Evolutionary conservation across 2,113 vertebrate species (phyloP).

Genomic region (Kryptolebias marmoratus): DNA sequence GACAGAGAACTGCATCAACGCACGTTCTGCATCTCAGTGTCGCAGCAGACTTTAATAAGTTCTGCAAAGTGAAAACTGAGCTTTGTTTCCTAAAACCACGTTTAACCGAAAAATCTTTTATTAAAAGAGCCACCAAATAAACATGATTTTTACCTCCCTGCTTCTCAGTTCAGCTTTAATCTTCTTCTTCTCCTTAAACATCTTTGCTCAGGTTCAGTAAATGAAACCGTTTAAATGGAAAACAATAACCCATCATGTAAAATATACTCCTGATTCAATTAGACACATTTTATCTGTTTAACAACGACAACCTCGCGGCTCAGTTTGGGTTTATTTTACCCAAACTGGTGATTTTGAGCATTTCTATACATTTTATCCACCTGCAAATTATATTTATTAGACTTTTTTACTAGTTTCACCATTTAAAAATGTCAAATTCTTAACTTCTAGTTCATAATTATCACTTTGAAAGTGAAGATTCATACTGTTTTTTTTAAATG

Average conservation of each 20-base stretch:
- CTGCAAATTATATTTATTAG: too few species aligned
- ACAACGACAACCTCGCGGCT: neutral
- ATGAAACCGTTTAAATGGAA: conserved; percentile 1
- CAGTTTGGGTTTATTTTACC: conserved; percentile 5
- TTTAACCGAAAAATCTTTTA: conserved; percentile 15
- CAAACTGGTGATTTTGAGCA: neutral
- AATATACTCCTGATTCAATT: neutral
- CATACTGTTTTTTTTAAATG: too few species aligned
- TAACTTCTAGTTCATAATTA: too few species aligned
- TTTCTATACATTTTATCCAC: neutral
- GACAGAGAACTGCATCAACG: neutral
- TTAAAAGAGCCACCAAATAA: neutral
- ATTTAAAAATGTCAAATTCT: too few species aligned
- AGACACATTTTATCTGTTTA: neutral
- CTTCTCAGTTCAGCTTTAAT: conserved; percentile 5
- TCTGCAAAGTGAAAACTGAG: conserved; percentile 18
- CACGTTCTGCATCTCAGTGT: conserved; percentile 11
- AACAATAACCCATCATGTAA: conserved; percentile 5
- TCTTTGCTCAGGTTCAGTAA: neutral
- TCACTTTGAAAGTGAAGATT: too few species aligned
- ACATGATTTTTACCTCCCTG: neutral
- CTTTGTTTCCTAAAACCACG: conserved; percentile 39
- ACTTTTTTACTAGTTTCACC: too few species aligned
- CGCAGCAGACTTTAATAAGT: conserved; percentile 24
- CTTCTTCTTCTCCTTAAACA: neutral